Conservation (phyloP, 2,888 invertebrate genomes). For the Philopedon plagiatum region DNA sequence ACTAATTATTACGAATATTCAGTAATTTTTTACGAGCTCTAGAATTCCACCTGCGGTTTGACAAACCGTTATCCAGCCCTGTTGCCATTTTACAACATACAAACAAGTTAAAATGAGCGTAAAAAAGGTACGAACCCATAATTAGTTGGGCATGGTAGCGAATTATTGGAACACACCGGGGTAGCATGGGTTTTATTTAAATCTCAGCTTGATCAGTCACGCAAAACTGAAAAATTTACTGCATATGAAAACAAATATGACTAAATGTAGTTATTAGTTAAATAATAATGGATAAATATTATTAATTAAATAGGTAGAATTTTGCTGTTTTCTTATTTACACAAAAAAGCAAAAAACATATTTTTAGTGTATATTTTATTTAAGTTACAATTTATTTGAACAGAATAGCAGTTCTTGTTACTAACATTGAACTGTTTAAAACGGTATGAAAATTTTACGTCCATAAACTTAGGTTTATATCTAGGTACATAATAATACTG, state of each 20-base stretch:
- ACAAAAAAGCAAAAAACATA: too few relatives aligned
- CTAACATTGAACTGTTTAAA: too few relatives aligned
- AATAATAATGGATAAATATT: too few relatives aligned
- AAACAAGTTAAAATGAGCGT: conserved; percentile 20
- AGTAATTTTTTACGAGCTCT: not conserved
- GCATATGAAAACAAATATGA: not conserved
- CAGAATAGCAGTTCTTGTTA: too few relatives aligned
- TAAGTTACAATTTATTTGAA: too few relatives aligned
- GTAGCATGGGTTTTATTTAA: conserved; percentile 31
- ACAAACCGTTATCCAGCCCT: not conserved
- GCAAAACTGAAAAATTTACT: conserved; percentile 23
- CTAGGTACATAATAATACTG: too few relatives aligned
- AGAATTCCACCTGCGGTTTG: not conserved
- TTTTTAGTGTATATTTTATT: too few relatives aligned
- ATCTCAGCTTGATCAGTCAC: conserved; percentile 27
- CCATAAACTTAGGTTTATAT: too few relatives aligned
- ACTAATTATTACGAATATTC: too few relatives aligned
- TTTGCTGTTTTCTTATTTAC: too few relatives aligned
- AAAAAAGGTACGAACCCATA: conserved; percentile 27
- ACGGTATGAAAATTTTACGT: too few relatives aligned
- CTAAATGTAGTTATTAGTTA: not conserved
- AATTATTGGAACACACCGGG: conserved; percentile 29
- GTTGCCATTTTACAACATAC: conserved; percentile 22
- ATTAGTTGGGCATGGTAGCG: conserved; percentile 28
- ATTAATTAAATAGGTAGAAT: too few relatives aligned